phyloP scores from a whole-genome alignment of 2,113 vertebrate genomes.

The Terrapene triunguis region DNA sequence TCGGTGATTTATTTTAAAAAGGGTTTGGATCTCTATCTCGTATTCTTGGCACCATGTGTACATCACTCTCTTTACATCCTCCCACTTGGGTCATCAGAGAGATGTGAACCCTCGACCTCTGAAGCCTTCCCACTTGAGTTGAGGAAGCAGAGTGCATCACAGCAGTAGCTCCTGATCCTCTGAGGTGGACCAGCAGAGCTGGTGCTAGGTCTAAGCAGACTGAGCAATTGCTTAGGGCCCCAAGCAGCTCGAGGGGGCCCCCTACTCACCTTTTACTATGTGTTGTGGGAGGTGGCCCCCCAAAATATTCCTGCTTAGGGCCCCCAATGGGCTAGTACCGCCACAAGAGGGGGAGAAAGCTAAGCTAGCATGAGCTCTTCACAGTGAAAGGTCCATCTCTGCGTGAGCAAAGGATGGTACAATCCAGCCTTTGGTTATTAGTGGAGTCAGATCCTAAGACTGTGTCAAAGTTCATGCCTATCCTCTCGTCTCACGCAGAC shows the following conservation, averaged over 20 bases:
- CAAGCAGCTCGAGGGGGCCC: too few relatives aligned
- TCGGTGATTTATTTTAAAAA: background rate
- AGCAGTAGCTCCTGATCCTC: background rate
- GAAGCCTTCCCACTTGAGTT: background rate
- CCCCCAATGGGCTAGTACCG: too few relatives aligned
- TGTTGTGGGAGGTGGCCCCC: too few relatives aligned
- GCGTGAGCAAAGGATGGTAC: rapidly evolving
- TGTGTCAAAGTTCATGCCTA: constrained; percentile 42
- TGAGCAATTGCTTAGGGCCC: too few relatives aligned
- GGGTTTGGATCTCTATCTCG: rapidly evolving
- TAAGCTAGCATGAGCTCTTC: background rate
- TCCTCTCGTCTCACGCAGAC: constrained; percentile 32
- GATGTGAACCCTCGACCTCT: background rate
- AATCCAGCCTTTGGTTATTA: constrained; percentile 20
- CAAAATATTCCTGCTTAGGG: too few relatives aligned
- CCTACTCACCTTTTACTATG: too few relatives aligned
- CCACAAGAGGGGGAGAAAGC: background rate
- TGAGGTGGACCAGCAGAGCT: background rate
- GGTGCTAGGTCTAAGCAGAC: too few relatives aligned
- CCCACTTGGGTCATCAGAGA: background rate
- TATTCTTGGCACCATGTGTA: rapidly evolving
- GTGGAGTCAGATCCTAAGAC: constrained; percentile 49
- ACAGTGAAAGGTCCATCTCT: background rate
- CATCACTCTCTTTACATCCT: background rate
- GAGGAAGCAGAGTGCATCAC: background rate